Evolutionary conservation across 1,140 invertebrate genomes (phyloP), one percentile per base, ranked within the genome.

Genomic region (Patella vulgata): DNA sequence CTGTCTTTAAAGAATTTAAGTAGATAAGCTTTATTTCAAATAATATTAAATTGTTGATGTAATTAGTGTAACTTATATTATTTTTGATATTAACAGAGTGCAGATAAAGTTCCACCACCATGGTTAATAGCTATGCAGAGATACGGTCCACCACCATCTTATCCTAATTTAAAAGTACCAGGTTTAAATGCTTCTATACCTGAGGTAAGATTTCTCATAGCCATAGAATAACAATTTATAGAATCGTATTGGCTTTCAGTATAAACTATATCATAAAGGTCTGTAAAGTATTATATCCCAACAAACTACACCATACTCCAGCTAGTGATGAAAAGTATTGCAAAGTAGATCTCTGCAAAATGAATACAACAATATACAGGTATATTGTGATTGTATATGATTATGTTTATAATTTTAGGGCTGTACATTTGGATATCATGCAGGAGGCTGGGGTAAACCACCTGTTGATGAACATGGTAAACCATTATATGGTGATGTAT

Each of bases 111-210:
- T 64, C 98, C 98, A 9, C 98, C 98, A 4, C 98, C 98, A 30
- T 99, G 98, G 98, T 85, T 99, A 25, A 99, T 99, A 85, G 98
- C 98, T 5, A 99, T 99, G 91, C 98, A 99, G 84, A 89, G 97
- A 71, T 99, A 99, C 84, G 98, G 98, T 0, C 98, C 98, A 6
- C 98, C 98, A 4, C 98, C 98, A 0, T 98, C 95, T 43, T 99
- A 99, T 86, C 98, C 98, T 2, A 99, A 98, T 86, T 86, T 99
- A 0, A 99, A 98, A 85, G 97, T 99, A 77, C 94, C 97, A 12
- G 89, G 91, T 42, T 86, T 99, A 1, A 85, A 84, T 77, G 82
- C 82, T 40, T 78, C 83, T 5, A 85, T 85, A 58, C 84, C 84
- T 51, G 83, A 85, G 51, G 81, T 83, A 70, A 73, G 68, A 33